Percentiles rank a stretch among this genome's conserved stretches.
phyloP scores from a whole-genome alignment of 2,797 vertebrate species.

The Lagodon rhomboides region DNA sequence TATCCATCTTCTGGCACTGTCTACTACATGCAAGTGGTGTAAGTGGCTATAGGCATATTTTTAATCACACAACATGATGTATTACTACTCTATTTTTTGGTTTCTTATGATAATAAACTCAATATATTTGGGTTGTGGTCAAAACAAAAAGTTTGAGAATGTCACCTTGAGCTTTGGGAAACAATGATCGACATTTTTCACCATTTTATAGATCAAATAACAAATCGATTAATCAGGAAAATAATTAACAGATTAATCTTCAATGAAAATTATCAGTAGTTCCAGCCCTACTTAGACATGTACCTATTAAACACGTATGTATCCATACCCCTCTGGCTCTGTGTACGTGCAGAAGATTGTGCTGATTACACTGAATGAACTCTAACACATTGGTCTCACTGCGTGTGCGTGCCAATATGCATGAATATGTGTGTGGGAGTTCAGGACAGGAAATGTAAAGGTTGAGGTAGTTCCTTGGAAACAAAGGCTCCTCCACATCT shows the following conservation, averaged over 20 bases:
- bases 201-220: too few relatives aligned
- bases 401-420: conserved; percentile 67
- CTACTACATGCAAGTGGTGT: background rate
- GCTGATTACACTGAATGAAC: conserved; percentile 66
- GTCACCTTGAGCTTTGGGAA: too few relatives aligned
- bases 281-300: conserved; percentile 1
- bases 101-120: too few relatives aligned
- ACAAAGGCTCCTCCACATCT: conserved; percentile 75
- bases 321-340: conserved; percentile 45
- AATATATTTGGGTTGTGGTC: too few relatives aligned
- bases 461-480: conserved; percentile 79
- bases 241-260: too few relatives aligned
- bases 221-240: too few relatives aligned
- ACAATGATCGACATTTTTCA: too few relatives aligned
- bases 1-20: background rate
- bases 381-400: conserved; percentile 49
- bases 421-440: conserved; percentile 64
- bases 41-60: conserved; percentile 7
- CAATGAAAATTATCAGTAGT: too few relatives aligned
- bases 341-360: conserved; percentile 71
- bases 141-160: too few relatives aligned
- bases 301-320: conserved; percentile 42
- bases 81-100: background rate
- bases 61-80: conserved; percentile 22
- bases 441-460: conserved; percentile 81